Evolutionary conservation across 2,797 vertebrate species (phyloP).

Genomic region (Pseudomugil tenellus): DNA sequence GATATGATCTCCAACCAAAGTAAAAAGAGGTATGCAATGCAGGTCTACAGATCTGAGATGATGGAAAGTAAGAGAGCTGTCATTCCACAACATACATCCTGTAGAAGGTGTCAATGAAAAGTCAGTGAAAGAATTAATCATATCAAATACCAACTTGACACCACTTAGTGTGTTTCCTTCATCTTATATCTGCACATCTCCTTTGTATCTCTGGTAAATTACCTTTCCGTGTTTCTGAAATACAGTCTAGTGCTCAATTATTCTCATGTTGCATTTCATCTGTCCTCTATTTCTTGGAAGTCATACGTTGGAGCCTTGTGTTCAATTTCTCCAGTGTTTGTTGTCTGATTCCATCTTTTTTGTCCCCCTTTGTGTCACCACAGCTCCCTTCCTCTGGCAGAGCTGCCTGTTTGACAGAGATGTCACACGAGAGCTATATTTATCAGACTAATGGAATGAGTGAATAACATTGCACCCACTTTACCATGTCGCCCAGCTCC

Average conservation of each 20-base stretch:
- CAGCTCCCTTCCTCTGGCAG: slow-evolving; percentile 12
- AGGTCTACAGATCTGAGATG: slow-evolving; percentile 51
- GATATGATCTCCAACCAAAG: slow-evolving; percentile 72
- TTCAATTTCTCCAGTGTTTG: slow-evolving; percentile 43
- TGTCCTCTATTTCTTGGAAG: slow-evolving; percentile 55
- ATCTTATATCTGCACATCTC: slow-evolving; percentile 44
- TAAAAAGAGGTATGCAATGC: slow-evolving; percentile 42
- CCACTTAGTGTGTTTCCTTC: slow-evolving; percentile 10
- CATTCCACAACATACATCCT: slow-evolving; percentile 52
- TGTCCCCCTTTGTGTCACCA: neutral
- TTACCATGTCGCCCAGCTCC: slow-evolving; percentile 36
- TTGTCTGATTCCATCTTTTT: slow-evolving; percentile 57
- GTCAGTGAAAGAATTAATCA: slow-evolving; percentile 28
- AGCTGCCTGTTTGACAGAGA: slow-evolving; percentile 61
- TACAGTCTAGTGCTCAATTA: slow-evolving; percentile 30
- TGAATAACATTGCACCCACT: slow-evolving; percentile 65
- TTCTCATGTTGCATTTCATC: slow-evolving; percentile 44
- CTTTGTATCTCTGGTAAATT: slow-evolving; percentile 42
- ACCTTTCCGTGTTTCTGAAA: slow-evolving; percentile 38
- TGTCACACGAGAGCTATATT: slow-evolving; percentile 70
- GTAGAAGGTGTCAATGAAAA: slow-evolving; percentile 35
- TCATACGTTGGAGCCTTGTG: slow-evolving; percentile 44
- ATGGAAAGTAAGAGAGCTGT: slow-evolving; percentile 36
- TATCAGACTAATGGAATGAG: slow-evolving; percentile 81
- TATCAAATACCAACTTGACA: slow-evolving; percentile 43